These are phyloP conservation scores for Pegea sp. DNA, from an alignment of 23 tunicate species.

Conservation along the genomic window DNA sequence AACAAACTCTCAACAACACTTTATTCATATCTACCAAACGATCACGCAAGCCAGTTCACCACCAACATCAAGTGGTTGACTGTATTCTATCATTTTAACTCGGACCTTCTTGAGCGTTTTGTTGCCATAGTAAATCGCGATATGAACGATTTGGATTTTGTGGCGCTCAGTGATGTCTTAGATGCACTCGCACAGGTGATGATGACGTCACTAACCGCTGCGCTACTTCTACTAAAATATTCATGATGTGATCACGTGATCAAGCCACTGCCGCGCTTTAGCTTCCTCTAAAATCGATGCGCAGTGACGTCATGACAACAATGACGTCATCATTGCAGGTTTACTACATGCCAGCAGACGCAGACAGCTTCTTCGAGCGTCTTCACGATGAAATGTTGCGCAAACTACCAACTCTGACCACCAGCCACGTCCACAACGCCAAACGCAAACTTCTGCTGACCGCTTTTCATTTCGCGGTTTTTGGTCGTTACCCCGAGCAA, in stretches of 20 bases:
- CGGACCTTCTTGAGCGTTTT: conserved; percentile 22
- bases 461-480: conserved; percentile 84
- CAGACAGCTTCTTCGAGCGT: conserved; percentile 64
- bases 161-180: conserved; percentile 66
- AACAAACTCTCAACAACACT: conserved; percentile 27
- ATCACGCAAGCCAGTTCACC: conserved; percentile 38
- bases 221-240: too few relatives aligned
- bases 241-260: too few relatives aligned
- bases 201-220: too few relatives aligned
- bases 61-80: conserved; percentile 90
- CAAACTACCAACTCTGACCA: conserved; percentile 46
- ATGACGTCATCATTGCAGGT: conserved; percentile 19
- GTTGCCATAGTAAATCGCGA: conserved; percentile 27
- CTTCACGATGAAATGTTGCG: conserved; percentile 50
- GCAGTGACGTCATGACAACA: too few relatives aligned
- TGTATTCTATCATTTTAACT: conserved; percentile 70
- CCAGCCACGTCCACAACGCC: conserved; percentile 73
- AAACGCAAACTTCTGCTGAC: conserved; percentile 67
- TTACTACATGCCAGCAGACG: conserved; percentile 53
- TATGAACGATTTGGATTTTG: conserved; percentile 62
- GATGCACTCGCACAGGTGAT: conserved; percentile 90
- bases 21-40: conserved; percentile 12
- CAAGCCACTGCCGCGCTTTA: too few relatives aligned
- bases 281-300: too few relatives aligned
- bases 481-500: conserved; percentile 65